Base-by-base conservation (phyloP, 1,140 invertebrate genomes). In the Drosophila repleta region DNA sequence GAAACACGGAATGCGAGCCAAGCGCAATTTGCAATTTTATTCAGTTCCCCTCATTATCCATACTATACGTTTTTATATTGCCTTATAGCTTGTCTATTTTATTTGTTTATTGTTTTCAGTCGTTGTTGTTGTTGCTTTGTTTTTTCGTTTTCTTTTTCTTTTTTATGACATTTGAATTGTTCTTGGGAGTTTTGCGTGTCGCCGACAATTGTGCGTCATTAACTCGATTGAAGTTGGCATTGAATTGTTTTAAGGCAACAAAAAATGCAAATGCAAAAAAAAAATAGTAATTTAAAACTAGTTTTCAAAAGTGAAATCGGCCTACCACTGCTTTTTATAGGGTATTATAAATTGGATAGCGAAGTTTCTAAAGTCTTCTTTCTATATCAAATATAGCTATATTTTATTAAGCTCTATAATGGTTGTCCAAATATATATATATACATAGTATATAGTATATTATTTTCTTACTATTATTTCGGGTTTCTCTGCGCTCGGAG, bases 271-370 rank as follows among this genome's bases (percentile, higher is more conserved):
- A n/a, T n/a, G n/a, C n/a, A n/a, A n/a, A n/a, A 24, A 2, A 24
- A 24, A 7, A 75, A 67, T 29, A 7, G 6, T 35, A 13, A 35
- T 13, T 11, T 2, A 79, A 83, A 76, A 69, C 49, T 45, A 65
- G 58, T 21, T 63, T 79, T 76, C 62, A 79, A 84, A 84, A 84
- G 80, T 79, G 80, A 84, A 84, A 84, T 84, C 80, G 63, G 48
- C 18, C 58, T 37, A 10, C 39, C 8, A 11, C 49, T 39, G 69
- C 45, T 29, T 67, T n/a, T 57, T 46, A 24, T 48, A 24, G 20
- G 13, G 20, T 48, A 48, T 48, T 24, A 13, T 20, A 24, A 48
- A 24, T 20, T 13, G 6, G 20, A 21, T 5, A 48, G 20, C 13
- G 6, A n/a, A 48, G 1, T n/a, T 11, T 20, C 1, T 8, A 3